These are phyloP conservation scores for Leptopilina drosophilae DNA, from an alignment of 2,888 invertebrate genomes.

Conservation along the genomic window DNA sequence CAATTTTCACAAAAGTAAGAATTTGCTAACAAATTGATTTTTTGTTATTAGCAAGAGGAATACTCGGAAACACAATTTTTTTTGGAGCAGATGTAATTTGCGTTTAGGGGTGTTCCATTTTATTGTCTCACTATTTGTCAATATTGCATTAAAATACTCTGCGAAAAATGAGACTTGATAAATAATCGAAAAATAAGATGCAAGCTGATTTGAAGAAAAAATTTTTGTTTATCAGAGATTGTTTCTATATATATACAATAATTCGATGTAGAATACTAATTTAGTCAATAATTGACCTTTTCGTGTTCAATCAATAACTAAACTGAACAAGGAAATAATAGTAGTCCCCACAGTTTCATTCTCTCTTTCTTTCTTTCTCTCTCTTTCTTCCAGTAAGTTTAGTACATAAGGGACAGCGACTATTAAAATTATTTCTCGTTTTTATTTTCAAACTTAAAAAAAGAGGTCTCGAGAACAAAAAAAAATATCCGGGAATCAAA, in stretches of 20 bases:
- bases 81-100: slow-evolving; percentile 47
- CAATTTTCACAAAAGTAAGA: background rate
- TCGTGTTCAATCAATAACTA: slow-evolving; percentile 43
- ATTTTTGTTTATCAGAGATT: background rate
- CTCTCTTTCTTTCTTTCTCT: slow-evolving; percentile 10
- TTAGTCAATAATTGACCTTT: slow-evolving; percentile 36
- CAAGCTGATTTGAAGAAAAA: slow-evolving; percentile 2
- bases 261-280: slow-evolving; percentile 41
- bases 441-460: slow-evolving; percentile 11
- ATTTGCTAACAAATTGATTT: background rate
- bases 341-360: slow-evolving; percentile 41
- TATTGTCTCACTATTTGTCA: slow-evolving; percentile 54
- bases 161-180: slow-evolving; percentile 29
- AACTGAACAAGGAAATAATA: slow-evolving; percentile 45
- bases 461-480: slow-evolving; percentile 9
- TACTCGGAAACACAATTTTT: slow-evolving; percentile 40
- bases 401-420: slow-evolving; percentile 36
- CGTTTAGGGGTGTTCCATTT: slow-evolving; percentile 69
- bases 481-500: slow-evolving; percentile 36
- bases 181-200: slow-evolving; percentile 19
- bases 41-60: slow-evolving; percentile 1
- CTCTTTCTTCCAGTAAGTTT: slow-evolving; percentile 32
- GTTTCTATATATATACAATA: slow-evolving; percentile 43
- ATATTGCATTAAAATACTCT: slow-evolving; percentile 34
- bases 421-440: slow-evolving; percentile 26